A percentile compares a stretch with the other conserved stretches of the same genome.
Conservation (phyloP, 2,888 invertebrate species). For the Poecilobothrus nobilitatus region DNA sequence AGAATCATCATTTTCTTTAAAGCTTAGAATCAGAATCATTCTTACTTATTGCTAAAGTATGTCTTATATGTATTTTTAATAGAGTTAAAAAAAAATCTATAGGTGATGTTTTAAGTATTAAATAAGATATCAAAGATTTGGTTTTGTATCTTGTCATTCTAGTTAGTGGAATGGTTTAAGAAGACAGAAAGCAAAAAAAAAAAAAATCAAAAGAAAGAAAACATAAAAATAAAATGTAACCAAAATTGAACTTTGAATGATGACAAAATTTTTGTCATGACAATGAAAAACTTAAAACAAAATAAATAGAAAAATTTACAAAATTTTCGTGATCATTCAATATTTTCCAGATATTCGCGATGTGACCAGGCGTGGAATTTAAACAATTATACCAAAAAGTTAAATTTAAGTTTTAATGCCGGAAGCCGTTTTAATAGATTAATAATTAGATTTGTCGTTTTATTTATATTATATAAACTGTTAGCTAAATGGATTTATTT, state of each 20-base stretch:
- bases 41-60: no score
- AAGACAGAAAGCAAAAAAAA: neutral
- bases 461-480: no score
- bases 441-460: no score
- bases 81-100: no score
- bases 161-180: neutral
- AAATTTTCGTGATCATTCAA: neutral
- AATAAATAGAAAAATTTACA: neutral
- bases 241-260: constrained; percentile 2
- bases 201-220: neutral
- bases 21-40: no score
- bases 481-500: no score
- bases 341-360: neutral
- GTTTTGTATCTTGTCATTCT: neutral
- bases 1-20: neutral
- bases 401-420: no score
- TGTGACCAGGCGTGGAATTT: neutral
- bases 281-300: neutral
- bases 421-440: no score
- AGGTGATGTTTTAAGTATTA: neutral
- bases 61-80: no score
- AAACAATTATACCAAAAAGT: no score
- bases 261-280: neutral
- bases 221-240: no score
- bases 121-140: neutral